Conservation (phyloP, 2,113 vertebrate species). For the Periophthalmodon schlosseri region DNA sequence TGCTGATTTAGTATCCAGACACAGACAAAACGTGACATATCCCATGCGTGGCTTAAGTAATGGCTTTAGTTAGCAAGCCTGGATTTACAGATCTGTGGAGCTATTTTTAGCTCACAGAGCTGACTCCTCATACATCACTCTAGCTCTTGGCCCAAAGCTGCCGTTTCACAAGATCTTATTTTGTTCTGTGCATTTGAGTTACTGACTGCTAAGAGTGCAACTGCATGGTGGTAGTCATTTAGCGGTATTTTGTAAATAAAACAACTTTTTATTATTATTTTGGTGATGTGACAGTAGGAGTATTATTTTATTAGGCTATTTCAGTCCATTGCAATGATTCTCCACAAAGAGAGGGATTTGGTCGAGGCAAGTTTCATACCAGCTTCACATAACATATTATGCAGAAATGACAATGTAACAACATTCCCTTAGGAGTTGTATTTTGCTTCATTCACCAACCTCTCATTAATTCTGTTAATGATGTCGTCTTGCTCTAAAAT, state of each 20-base stretch:
- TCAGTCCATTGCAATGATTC: too few species aligned
- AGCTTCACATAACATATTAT: too few species aligned
- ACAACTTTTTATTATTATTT: neutral
- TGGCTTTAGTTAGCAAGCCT: slow-evolving; percentile 26
- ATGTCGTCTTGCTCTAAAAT: too few species aligned
- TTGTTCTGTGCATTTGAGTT: neutral
- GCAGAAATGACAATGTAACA: too few species aligned
- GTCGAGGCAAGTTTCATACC: too few species aligned
- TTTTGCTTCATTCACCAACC: too few species aligned
- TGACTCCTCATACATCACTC: slow-evolving; percentile 1
- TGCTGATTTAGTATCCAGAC: slow-evolving; percentile 46
- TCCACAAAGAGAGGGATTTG: too few species aligned
- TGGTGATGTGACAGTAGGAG: too few species aligned
- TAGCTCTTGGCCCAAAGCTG: neutral
- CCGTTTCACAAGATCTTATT: neutral
- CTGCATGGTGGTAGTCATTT: neutral
- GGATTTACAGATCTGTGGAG: slow-evolving; percentile 37
- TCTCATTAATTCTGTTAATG: too few species aligned
- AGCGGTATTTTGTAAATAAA: neutral
- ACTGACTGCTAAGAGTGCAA: neutral
- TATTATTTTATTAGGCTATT: too few species aligned
- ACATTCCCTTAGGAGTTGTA: too few species aligned
- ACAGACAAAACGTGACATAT: slow-evolving; percentile 37
- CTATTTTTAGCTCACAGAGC: slow-evolving; percentile 47
- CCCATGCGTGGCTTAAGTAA: slow-evolving; percentile 25